Evolutionary conservation across 2,888 invertebrate species (phyloP), one percentile per base, ranked within the genome.

Genomic region (Lasioglossum calceatum): DNA sequence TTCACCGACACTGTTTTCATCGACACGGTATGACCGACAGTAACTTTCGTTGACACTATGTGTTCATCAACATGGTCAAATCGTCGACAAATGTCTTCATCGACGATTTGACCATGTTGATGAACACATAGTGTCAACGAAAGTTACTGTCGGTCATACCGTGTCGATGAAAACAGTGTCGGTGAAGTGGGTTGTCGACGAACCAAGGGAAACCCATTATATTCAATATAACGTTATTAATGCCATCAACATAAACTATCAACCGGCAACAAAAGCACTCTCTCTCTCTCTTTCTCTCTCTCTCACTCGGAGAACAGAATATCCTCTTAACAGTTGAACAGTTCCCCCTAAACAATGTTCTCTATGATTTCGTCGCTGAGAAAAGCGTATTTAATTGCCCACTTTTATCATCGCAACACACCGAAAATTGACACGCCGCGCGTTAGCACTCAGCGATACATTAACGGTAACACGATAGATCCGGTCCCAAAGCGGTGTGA

Each of bases 391-490:
- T 67, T 67, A 67, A 67, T 67, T 36, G 32, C 54, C 23, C 67
- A 67, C 16, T 67, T 67, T 67, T 8, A 67, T 67, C 36, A 67
- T 36, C 2, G 67, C 67, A 32, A 32, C 7, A 5, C 61, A 7
- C 2, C 14, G 61, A 64, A 64, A 64, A 64, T 64, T 32, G 61
- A 64, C 61, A 64, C 61, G 61, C 14, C 4, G 16, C 32, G 5
- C 32, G 27, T 64, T n/a, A 32, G 7, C 5, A 39, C 23, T 39
- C 67, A 36, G 36, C 16, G 67, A 67, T 39, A 19, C 67, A 23
- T 67, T 67, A 67, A 67, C 67, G 23, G 36, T 23, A 36, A 70
- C 71, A n/a, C 44, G 71, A 72, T 72, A 42, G 71, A 27, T n/a
- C 42, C 44, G 44, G 16, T 42, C 23, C 23, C 12, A 44, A 42